Evolutionary conservation across 2,888 invertebrate species (phyloP).

Genomic region (Protophormia terraenovae): DNA sequence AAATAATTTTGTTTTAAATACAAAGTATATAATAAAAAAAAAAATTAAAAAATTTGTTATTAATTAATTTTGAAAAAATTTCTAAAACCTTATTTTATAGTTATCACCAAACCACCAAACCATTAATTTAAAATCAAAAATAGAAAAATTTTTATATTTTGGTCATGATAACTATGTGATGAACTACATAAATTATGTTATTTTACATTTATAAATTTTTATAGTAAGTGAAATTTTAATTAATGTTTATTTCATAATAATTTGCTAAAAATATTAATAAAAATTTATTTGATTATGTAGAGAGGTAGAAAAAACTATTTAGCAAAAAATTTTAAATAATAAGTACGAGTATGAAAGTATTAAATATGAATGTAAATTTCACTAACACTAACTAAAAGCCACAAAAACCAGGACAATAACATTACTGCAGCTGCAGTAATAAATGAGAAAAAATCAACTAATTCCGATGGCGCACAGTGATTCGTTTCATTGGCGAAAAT

Average conservation of each 20-base stretch:
- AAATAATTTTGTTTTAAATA: too few species aligned
- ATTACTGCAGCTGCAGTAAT: neutral
- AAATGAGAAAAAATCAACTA: neutral
- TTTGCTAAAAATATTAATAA: neutral
- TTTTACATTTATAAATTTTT: neutral
- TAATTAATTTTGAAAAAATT: too few species aligned
- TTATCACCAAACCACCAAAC: too few species aligned
- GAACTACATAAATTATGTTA: constrained; percentile 19
- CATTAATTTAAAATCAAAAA: too few species aligned
- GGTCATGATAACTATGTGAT: constrained; percentile 22
- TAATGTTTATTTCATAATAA: neutral
- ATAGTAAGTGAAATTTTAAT: neutral
- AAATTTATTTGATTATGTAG: neutral
- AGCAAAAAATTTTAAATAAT: neutral
- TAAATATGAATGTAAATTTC: neutral
- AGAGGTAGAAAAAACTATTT: neutral
- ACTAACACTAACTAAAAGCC: neutral
- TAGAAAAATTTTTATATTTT: neutral
- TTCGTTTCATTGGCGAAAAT: too few species aligned
- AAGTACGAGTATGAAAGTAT: neutral
- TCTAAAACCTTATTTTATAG: too few species aligned
- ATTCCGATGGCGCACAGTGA: too few species aligned
- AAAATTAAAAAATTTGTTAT: too few species aligned
- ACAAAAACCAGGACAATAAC: neutral
- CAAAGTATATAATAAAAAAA: too few species aligned